Evolutionary conservation across 2,797 vertebrate genomes (phyloP).

Genomic region (Euthynnus affinis): DNA sequence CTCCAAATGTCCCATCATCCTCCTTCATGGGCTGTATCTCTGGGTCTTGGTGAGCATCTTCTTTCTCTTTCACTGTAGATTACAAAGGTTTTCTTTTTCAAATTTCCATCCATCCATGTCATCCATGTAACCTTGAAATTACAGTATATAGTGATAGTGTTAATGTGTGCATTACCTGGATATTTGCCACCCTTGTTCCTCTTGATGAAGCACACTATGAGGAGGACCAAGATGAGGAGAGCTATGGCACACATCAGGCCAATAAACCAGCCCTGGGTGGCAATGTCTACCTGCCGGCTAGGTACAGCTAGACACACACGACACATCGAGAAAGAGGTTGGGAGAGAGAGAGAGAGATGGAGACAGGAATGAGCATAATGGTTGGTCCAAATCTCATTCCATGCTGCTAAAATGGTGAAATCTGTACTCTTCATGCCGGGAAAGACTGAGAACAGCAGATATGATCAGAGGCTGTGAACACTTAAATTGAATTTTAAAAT

Average conservation of each 20-base stretch:
- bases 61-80: constrained; percentile 96
- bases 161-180: constrained; percentile 86
- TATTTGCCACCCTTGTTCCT: constrained; percentile 99
- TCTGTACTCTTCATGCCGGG: constrained; percentile 39
- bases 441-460: constrained; percentile 19
- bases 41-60: constrained; percentile 97
- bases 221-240: constrained; percentile 95
- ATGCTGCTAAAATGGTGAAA: constrained; percentile 1
- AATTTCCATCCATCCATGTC: background rate
- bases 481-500: constrained; percentile 41
- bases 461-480: constrained; percentile 41
- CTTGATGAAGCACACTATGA: constrained; percentile 98
- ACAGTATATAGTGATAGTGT: fast-evolving
- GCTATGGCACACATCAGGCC: constrained; percentile 98
- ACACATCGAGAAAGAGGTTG: background rate
- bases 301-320: constrained; percentile 86
- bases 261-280: constrained; percentile 99
- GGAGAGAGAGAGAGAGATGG: background rate
- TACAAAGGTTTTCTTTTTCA: background rate
- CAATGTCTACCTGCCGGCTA: constrained; percentile 95
- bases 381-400: background rate
- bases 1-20: constrained; percentile 98
- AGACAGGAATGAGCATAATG: background rate
- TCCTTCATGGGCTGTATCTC: constrained; percentile 99
- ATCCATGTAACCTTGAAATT: background rate